Conservation (phyloP, 2,888 invertebrate species). For the Pristionchus maxplancki region DNA sequence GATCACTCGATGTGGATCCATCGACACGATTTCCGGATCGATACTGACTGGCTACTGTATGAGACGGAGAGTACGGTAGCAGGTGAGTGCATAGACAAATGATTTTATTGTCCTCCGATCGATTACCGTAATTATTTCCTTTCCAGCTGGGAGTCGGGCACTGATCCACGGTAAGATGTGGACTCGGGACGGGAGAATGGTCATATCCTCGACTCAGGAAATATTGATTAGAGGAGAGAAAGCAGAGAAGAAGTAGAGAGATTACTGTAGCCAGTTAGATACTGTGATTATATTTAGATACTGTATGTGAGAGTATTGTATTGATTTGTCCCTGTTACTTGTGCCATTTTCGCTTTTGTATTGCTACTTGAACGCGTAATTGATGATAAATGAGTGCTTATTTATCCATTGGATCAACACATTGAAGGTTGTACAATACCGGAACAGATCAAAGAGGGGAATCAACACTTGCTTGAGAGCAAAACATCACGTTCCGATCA, state of each 20-base stretch:
- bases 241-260: neutral
- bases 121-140: neutral
- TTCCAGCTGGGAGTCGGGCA: conserved; percentile 77
- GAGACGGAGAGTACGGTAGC: conserved; percentile 78
- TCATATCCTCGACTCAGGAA: conserved; percentile 78
- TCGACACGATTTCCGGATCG: conserved; percentile 75
- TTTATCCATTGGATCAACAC: neutral
- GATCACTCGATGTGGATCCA: conserved; percentile 80
- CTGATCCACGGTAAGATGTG: conserved; percentile 78
- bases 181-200: conserved; percentile 78
- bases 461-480: too few relatives aligned
- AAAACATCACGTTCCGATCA: neutral
- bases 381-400: conserved; percentile 1
- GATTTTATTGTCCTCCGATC: neutral
- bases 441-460: neutral
- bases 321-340: conserved; percentile 32
- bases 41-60: conserved; percentile 79
- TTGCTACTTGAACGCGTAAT: neutral
- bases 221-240: conserved; percentile 75
- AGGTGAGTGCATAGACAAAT: conserved; percentile 69
- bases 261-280: neutral
- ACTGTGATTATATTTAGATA: too few relatives aligned
- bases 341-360: conserved; percentile 36
- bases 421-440: neutral
- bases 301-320: conserved; percentile 34